Base-by-base conservation (phyloP, 2,888 invertebrate genomes). In the Standfussiana lucernea region DNA sequence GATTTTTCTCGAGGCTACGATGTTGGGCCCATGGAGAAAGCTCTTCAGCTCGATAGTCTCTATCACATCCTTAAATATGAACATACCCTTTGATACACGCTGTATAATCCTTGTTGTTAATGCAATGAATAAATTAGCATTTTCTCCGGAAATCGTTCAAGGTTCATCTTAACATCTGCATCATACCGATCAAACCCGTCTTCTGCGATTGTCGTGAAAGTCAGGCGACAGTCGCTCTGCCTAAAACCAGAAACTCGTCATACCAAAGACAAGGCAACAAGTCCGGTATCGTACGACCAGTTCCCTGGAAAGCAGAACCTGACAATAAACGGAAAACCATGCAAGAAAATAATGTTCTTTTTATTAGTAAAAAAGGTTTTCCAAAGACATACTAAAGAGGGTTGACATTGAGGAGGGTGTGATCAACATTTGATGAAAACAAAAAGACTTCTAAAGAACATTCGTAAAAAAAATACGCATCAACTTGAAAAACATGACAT, bases 201-300 rank as follows among this genome's bases (percentile, higher is more conserved):
- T 77, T 56, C 71, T 67, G 35, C 5, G 61, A 62, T 18, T 45
- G 72, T 50, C 69, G 77, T 77, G 85, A 83, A 83, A 83, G 83
- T 70, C 65, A 40, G 18, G 40, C 35, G 45, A 69, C 71, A 73
- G 73, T 65, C 67, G 82, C 13, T 75, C 65, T 67, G 72, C 72
- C 78, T 83, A 75, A 82, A 77, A 75, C 78, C 66, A 77, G 83
- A 77, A 83, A 72, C 66, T 70, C 10, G 53, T 56, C 47, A 28
- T 72, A 53, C 40, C 67, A 77, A 81, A 77, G 71, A 81, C 73
- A 62, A 81, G 71, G 40, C 71, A 45, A 35, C 62, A 45, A 66
- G 21, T 40, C 78, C 62, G 71, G 72, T 45, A 77, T 72, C 42
- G 72, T 69, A 68, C 32, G 37, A 61, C 64, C 56, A 75, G 79